Base-by-base conservation (phyloP, 2,797 vertebrate species). In the Phalanger gymnotis region DNA sequence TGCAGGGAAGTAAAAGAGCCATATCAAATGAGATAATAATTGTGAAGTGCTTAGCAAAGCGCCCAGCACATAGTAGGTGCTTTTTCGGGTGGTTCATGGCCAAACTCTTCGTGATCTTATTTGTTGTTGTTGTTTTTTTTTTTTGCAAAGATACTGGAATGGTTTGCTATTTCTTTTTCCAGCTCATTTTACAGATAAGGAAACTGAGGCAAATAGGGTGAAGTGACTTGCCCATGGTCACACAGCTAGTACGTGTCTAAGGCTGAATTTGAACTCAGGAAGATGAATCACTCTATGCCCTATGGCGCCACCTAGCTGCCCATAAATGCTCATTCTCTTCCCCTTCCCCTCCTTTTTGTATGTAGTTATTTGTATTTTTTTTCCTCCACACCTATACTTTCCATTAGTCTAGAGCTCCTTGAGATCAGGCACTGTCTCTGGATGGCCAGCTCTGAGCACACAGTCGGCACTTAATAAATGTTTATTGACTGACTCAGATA, bases 371-470 rank as follows among this genome's bases (percentile, higher is more conserved):
- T 22, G 22, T 47, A 47, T 81, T 16, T n/a, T 34, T 34, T 5
- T 16, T 0, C 14, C 5, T n/a, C 40, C 40, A 6, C 7, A 9
- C 2, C n/a, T 25, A 10, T 7, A 25, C 19, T 3, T 81, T 22
- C 66, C n/a, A 73, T 40, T 73, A 73, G 66, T 22, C n/a, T 25
- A n/a, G 66, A 40, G 58, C 58, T 61, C 58, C 58, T 66, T 16
- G 58, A 34, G 31, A 66, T 34, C 58, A n/a, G 58, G 13, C 13
- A 81, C 2, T 81, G n/a, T 73, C 66, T 47, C 47, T 81, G 40
- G 0, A 27, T 11, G 7, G 0, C 25, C 25, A 87, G 40, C 40
- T 51, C 40, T 10, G 27, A 87, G 73, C 40, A 87, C 40, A 87
- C 31, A 87, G 73, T 47, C 47, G 40, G 40, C 7, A 51, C 9